phyloP scores from a whole-genome alignment of 2,797 vertebrate genomes.

The Sphenodon punctatus region DNA sequence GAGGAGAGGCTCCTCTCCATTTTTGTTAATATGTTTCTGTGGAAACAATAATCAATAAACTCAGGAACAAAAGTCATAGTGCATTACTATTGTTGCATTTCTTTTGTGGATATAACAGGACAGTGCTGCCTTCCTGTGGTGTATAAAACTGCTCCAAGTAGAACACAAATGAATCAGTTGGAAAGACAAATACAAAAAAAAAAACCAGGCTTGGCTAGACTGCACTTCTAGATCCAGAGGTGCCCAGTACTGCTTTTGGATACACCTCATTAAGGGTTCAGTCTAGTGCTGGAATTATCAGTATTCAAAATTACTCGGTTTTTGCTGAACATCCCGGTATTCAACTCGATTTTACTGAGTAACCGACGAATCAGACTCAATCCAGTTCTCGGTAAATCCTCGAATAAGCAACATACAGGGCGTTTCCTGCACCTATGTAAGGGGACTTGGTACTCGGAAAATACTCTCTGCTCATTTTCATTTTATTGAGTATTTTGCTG shows the following conservation, averaged over 20 bases:
- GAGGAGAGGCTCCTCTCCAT: constrained; percentile 20
- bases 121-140: constrained; percentile 56
- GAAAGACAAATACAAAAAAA: constrained; percentile 45
- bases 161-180: constrained; percentile 33
- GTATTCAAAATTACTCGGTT: no score
- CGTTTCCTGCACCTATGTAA: no score
- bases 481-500: no score
- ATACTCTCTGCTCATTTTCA: no score
- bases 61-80: constrained; percentile 34
- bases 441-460: no score
- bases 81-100: constrained; percentile 46
- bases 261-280: constrained; percentile 4
- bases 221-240: constrained; percentile 19
- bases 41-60: constrained; percentile 48
- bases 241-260: constrained; percentile 6
- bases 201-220: constrained; percentile 38
- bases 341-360: no score
- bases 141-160: constrained; percentile 50
- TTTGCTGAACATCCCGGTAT: no score
- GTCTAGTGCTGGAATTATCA: no score
- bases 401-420: no score
- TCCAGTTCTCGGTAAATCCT: no score
- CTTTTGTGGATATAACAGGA: constrained; percentile 17
- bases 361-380: no score
- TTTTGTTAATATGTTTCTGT: constrained; percentile 39